phyloP scores from a whole-genome alignment of 2,888 invertebrate genomes.

The Agrochola litura region DNA sequence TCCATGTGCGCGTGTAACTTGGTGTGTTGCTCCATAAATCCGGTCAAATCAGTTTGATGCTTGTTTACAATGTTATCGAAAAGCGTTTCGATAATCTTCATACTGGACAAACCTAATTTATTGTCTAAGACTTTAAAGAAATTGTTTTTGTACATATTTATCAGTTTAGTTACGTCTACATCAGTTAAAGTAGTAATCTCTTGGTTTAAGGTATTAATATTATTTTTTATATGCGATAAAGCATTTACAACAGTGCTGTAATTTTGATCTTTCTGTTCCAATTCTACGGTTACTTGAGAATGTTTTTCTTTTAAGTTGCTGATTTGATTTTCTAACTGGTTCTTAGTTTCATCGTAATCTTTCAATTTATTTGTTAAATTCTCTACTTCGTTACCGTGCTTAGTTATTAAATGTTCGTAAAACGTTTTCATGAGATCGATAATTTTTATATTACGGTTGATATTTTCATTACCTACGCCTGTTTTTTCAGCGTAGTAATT shows the following conservation, averaged over 20 bases:
- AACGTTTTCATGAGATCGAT: constrained; percentile 84
- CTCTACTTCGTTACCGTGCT: constrained; percentile 82
- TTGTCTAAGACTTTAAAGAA: constrained; percentile 77
- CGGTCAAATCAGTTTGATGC: constrained; percentile 71
- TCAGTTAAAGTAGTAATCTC: constrained; percentile 59
- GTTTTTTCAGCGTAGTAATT: constrained; percentile 81
- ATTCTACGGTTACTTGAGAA: constrained; percentile 69
- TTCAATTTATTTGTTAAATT: constrained; percentile 82
- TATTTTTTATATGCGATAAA: constrained; percentile 72
- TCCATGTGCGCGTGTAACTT: constrained; percentile 72
- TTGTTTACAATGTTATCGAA: constrained; percentile 72
- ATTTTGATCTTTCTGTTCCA: constrained; percentile 73
- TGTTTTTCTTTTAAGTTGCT: constrained; percentile 68
- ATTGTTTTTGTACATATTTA: constrained; percentile 75
- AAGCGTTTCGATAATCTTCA: constrained; percentile 74
- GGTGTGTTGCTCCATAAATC: constrained; percentile 69
- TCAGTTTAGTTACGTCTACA: constrained; percentile 58
- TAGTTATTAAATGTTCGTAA: constrained; percentile 75
- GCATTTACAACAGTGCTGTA: constrained; percentile 69
- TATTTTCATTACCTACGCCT: constrained; percentile 72
- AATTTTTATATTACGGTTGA: constrained; percentile 76
- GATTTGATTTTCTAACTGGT: constrained; percentile 72
- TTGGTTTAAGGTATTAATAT: constrained; percentile 68
- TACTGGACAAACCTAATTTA: constrained; percentile 75
- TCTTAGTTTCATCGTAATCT: constrained; percentile 78